Evolutionary conservation across 2,888 invertebrate genomes (phyloP).

Genomic region (Scelioninae gen. 2): DNA sequence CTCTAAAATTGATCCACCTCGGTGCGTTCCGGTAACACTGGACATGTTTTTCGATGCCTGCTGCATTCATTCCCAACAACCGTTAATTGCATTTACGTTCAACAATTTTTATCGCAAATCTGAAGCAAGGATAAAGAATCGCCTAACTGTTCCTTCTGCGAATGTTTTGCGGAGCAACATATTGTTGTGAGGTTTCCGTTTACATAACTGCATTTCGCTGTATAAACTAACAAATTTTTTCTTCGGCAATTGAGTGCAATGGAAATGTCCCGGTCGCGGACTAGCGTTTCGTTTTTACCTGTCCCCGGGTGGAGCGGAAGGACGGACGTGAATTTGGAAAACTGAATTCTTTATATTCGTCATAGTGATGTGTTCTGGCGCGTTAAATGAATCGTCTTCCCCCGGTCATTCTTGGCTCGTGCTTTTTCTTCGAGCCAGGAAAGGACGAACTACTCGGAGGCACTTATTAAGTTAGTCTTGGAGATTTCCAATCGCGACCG

Average conservation of each 20-base stretch:
- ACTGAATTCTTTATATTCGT: slow-evolving; percentile 52
- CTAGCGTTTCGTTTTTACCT: no score
- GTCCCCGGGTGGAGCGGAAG: no score
- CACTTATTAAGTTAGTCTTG: slow-evolving; percentile 71
- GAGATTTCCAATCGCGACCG: slow-evolving; percentile 65
- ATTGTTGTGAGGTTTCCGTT: slow-evolving; percentile 14
- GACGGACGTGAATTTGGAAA: slow-evolving; percentile 32
- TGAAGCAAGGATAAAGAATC: background rate
- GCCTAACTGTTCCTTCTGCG: slow-evolving; percentile 6
- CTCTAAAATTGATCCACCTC: slow-evolving; percentile 29
- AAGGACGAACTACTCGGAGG: slow-evolving; percentile 61
- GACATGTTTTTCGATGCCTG: slow-evolving; percentile 26
- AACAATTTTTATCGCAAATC: slow-evolving; percentile 11
- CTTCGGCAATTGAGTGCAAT: slow-evolving; percentile 2
- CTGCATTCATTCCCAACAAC: slow-evolving; percentile 16
- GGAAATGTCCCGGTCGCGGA: no score
- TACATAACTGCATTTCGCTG: slow-evolving; percentile 14
- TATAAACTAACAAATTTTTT: slow-evolving; percentile 21
- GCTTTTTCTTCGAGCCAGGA: slow-evolving; percentile 50
- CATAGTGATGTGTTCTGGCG: slow-evolving; percentile 42
- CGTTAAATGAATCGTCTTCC: slow-evolving; percentile 52
- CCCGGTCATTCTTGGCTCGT: slow-evolving; percentile 20
- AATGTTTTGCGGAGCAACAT: slow-evolving; percentile 14
- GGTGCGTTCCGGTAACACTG: slow-evolving; percentile 6
- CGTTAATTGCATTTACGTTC: slow-evolving; percentile 11